A percentile compares a stretch with the other conserved stretches of the same genome.
Evolutionary conservation across 2,113 vertebrate species (phyloP).

Genomic region (Oxyura jamaicensis): DNA sequence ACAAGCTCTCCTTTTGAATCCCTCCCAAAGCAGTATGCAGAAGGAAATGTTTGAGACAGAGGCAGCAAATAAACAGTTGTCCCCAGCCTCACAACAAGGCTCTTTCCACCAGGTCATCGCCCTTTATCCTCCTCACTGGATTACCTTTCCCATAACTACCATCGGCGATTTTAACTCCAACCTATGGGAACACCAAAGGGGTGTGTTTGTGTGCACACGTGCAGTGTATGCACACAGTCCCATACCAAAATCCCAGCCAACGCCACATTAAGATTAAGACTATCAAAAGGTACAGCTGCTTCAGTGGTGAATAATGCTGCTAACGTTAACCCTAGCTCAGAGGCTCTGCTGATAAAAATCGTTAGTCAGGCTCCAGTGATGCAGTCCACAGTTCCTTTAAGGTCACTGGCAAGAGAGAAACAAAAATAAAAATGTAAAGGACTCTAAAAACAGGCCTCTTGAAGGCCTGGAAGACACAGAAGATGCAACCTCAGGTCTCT

Average conservation of each 20-base stretch:
- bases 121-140: not conserved
- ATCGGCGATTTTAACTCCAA: not conserved
- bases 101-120: not conserved
- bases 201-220: not conserved
- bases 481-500: not conserved
- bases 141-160: not conserved
- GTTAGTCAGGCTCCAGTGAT: not conserved
- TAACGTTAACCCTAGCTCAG: not conserved
- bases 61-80: not conserved
- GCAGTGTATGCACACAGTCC: accelerated
- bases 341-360: not conserved
- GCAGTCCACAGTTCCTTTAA: not conserved
- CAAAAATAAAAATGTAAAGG: not conserved
- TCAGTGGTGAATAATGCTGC: not conserved
- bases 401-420: not conserved
- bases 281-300: not conserved
- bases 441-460: not conserved
- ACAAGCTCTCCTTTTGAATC: not conserved
- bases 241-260: not conserved
- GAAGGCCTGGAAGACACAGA: not conserved
- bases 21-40: not conserved
- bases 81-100: not conserved
- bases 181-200: not conserved
- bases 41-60: not conserved
- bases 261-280: not conserved